Percentiles rank a stretch among this genome's conserved stretches.
Evolutionary conservation across 1,140 invertebrate species (phyloP).

Genomic region (Calephelis virginiensis): DNA sequence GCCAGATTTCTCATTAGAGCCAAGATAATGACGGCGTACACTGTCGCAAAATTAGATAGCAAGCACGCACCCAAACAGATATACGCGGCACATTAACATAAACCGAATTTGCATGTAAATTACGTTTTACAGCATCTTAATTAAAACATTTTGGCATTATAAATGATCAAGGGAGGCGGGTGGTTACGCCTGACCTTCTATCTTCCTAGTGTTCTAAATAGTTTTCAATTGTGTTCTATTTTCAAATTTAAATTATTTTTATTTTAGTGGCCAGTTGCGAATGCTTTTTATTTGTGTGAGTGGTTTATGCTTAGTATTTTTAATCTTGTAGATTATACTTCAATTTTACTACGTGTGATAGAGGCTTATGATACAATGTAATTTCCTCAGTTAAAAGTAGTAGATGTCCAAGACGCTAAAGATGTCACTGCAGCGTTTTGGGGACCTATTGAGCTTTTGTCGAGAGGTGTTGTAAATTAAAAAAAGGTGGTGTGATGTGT

Average conservation of each 20-base stretch:
- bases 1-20: conserved; percentile 77
- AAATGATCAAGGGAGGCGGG: conserved; percentile 75
- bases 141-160: conserved; percentile 81
- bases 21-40: conserved; percentile 77
- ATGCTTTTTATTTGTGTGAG: no score
- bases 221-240: conserved; percentile 50
- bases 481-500: no score
- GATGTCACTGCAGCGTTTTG: no score
- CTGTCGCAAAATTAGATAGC: conserved; percentile 77
- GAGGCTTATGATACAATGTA: no score
- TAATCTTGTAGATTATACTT: no score
- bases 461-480: no score
- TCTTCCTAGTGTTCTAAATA: conserved; percentile 53
- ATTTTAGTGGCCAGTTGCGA: not conserved
- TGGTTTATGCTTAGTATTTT: no score
- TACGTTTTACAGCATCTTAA: conserved; percentile 81
- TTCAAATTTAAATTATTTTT: conserved; percentile 1
- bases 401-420: no score
- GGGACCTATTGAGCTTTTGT: no score
- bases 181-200: conserved; percentile 54
- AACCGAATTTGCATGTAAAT: conserved; percentile 81
- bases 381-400: no score
- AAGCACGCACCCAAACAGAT: conserved; percentile 76
- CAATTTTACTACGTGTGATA: no score
- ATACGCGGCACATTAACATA: conserved; percentile 79